These are phyloP conservation scores for Drosophila nigromelanica DNA, from an alignment of 1,140 invertebrate species.

Conservation along the genomic window DNA sequence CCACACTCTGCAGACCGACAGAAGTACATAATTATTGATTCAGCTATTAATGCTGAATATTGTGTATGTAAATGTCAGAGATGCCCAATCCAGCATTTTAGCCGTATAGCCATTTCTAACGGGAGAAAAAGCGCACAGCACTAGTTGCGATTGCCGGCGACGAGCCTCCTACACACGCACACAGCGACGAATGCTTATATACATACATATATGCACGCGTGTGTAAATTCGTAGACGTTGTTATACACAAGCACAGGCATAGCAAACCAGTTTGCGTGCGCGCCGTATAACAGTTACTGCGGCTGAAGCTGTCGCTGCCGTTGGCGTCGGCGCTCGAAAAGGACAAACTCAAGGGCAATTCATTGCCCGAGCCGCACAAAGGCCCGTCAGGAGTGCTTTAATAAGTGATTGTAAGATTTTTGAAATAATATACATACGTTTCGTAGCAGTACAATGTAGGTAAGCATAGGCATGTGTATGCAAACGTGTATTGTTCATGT, in stretches of 20 bases:
- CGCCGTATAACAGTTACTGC: conserved; percentile 55
- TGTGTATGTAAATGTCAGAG: background rate
- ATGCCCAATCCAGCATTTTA: background rate
- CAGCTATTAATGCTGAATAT: background rate
- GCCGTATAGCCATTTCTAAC: background rate
- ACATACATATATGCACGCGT: background rate
- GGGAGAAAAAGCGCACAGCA: conserved; percentile 1
- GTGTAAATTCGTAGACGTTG: conserved; percentile 9
- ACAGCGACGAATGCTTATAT: background rate
- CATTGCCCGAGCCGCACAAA: conserved; percentile 41
- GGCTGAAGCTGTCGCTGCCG: conserved; percentile 16
- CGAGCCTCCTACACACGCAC: conserved; percentile 60
- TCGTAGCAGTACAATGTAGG: no score
- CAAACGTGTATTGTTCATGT: background rate
- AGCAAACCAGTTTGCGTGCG: conserved; percentile 68
- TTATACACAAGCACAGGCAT: conserved; percentile 34
- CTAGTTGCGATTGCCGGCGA: conserved; percentile 39
- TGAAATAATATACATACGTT: background rate
- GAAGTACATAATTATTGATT: background rate
- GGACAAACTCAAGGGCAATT: conserved; percentile 77
- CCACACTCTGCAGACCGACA: background rate
- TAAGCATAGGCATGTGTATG: background rate
- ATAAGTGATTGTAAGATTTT: conserved; percentile 9
- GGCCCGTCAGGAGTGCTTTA: conserved; percentile 31
- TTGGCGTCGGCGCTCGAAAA: conserved; percentile 60